Conservation (phyloP, 1,140 invertebrate genomes). For the Leucophenga varia region DNA sequence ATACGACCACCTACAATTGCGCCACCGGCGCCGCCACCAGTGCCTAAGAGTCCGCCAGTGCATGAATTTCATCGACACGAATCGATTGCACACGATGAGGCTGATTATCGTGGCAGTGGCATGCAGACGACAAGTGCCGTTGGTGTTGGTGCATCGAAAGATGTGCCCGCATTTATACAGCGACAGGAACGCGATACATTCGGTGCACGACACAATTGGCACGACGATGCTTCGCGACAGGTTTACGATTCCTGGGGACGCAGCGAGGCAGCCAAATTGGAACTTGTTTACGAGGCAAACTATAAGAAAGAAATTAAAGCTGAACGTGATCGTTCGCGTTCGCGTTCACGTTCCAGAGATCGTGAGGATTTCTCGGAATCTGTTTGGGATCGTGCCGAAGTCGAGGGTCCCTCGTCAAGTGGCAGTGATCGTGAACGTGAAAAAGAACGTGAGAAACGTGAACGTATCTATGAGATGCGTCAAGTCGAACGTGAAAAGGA, state of each 20-base stretch:
- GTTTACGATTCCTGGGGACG: slow-evolving; percentile 35
- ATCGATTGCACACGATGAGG: slow-evolving; percentile 3
- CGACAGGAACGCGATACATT: slow-evolving; percentile 68
- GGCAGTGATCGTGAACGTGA: slow-evolving; percentile 53
- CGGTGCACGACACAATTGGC: slow-evolving; percentile 62
- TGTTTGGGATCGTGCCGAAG: slow-evolving; percentile 52
- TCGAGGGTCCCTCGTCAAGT: slow-evolving; percentile 52
- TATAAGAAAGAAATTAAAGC: slow-evolving; percentile 35
- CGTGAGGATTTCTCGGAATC: slow-evolving; percentile 56
- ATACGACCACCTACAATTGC: slow-evolving; percentile 54
- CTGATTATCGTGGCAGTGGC: slow-evolving; percentile 19
- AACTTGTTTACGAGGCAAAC: slow-evolving; percentile 23
- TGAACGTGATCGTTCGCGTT: slow-evolving; percentile 45
- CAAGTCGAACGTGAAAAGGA: slow-evolving; percentile 55
- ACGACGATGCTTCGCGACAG: slow-evolving; percentile 29
- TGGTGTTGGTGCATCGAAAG: slow-evolving; percentile 49
- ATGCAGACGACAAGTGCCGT: slow-evolving; percentile 36
- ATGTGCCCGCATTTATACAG: slow-evolving; percentile 72
- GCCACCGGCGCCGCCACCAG: slow-evolving; percentile 70
- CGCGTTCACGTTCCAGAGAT: slow-evolving; percentile 46
- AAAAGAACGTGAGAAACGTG: slow-evolving; percentile 50
- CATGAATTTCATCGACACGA: slow-evolving; percentile 8
- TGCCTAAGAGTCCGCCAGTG: slow-evolving; percentile 64
- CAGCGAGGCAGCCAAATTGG: slow-evolving; percentile 28
- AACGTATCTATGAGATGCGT: slow-evolving; percentile 51